Conservation (phyloP, 2,888 invertebrate genomes). For the Ellobium chinense region DNA sequence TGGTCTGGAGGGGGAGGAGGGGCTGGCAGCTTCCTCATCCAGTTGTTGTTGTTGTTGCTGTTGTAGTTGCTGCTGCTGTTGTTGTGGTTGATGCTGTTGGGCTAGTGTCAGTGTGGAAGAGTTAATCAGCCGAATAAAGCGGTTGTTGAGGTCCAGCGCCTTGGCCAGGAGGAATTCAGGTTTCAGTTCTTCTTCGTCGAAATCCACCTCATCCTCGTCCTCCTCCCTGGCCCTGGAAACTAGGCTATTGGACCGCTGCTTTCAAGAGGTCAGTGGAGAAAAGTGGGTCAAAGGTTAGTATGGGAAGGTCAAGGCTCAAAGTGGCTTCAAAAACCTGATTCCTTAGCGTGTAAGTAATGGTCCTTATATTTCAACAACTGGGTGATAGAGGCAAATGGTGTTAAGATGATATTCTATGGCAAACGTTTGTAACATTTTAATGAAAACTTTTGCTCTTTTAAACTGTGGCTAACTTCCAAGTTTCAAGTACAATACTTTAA, state of each 20-base stretch:
- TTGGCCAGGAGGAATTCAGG: constrained; percentile 30
- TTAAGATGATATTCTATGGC: too few species aligned
- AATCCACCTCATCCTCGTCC: not conserved
- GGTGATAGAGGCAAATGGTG: too few species aligned
- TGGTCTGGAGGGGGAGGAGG: constrained; percentile 8
- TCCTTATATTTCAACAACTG: too few species aligned
- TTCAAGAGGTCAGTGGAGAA: not conserved
- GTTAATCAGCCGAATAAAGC: constrained; percentile 35
- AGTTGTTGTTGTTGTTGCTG: constrained; percentile 18
- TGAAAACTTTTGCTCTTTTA: too few species aligned
- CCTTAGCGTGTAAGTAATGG: not conserved
- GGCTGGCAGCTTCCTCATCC: not conserved
- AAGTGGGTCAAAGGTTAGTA: not conserved
- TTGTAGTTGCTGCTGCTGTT: not conserved
- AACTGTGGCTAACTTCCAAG: too few species aligned
- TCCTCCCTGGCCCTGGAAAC: not conserved
- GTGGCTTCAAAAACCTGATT: not conserved
- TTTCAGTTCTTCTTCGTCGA: constrained; percentile 3
- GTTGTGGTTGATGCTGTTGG: not conserved
- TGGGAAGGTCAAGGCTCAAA: not conserved
- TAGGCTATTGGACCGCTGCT: not conserved
- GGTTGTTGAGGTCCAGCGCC: constrained; percentile 30
- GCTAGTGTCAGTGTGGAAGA: constrained; percentile 11
- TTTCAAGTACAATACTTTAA: too few species aligned
- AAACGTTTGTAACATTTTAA: too few species aligned